Base-by-base conservation (phyloP, 2,888 invertebrate species). In the Steinernema scapterisci region DNA sequence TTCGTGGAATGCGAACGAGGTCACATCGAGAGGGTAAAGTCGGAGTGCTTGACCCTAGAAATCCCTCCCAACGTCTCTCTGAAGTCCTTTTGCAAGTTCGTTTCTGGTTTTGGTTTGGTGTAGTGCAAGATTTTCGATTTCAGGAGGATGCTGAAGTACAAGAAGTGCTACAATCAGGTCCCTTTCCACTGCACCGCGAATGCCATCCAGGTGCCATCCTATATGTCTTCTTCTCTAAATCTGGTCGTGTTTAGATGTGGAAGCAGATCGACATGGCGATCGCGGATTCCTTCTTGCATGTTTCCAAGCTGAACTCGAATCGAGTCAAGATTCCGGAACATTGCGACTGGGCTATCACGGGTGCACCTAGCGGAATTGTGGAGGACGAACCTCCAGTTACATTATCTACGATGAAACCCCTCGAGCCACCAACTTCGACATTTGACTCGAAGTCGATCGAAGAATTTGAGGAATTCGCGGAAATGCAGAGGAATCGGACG, bases 131-230 rank as follows among this genome's bases (percentile, higher is more conserved):
- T 6, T 6, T 16, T 6, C 54, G 13, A 9, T 63, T 74, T 48
- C 74, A 77, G 73, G 46, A 74, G 72, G 25, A 44, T 77, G 31
- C 46, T 76, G 31, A 56, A 74, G 31, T 78, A 77, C 56, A 63
- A 72, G 23, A 27, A 77, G 19, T 77, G 78, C 48, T 77, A 77
- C 70, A 51, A 70, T 21, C 44, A 70, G 31, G 78, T 77, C n/a
- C 74, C 73, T 7, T 77, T 77, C 46, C 38, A 73, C 23, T 77
- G 77, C 73, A 43, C 78, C 1, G 38, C 44, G n/a, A 73, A 78
- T 13, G 77, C 77, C 13, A 79, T 54, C 46, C 63, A 75, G 70
- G 75, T 74, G 48, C 25, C 51, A 19, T 2, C 6, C 19, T 16
- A 31, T 25, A 1, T 16, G 7, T 16, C 16, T 16, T 27, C 3